Conservation (phyloP, 1,140 invertebrate genomes). For the Ditylenchus dipsaci region DNA sequence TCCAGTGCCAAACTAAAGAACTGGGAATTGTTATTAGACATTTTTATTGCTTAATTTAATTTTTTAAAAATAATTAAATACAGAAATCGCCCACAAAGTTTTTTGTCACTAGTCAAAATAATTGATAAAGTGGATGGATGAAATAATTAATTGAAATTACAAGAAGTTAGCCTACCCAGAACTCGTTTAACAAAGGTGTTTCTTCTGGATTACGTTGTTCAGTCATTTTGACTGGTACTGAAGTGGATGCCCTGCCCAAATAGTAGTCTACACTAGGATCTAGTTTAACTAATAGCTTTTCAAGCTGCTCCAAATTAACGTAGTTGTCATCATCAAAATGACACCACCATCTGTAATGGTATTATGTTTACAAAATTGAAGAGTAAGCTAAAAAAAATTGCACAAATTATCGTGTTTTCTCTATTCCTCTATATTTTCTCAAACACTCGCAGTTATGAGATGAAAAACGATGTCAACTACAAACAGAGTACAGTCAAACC, state of each 20-base stretch:
- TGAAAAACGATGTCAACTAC: too few species aligned
- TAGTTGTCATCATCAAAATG: constrained; percentile 13
- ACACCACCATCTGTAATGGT: constrained; percentile 40
- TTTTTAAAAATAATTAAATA: too few species aligned
- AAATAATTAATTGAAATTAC: too few species aligned
- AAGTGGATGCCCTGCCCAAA: constrained; percentile 8
- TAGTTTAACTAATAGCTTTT: not conserved
- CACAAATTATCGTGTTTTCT: not conserved
- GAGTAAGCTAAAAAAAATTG: not conserved
- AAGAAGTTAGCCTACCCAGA: not conserved
- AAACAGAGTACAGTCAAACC: too few species aligned
- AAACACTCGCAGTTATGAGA: too few species aligned
- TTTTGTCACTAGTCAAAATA: too few species aligned
- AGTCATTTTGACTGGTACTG: not conserved
- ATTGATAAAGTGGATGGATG: too few species aligned
- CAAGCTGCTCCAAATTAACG: not conserved
- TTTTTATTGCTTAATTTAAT: too few species aligned
- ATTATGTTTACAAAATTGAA: too few species aligned
- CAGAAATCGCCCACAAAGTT: too few species aligned
- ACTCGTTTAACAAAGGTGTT: not conserved
- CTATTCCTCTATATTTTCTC: too few species aligned
- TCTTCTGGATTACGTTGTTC: not conserved
- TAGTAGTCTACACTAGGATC: not conserved
- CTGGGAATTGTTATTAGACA: not conserved
- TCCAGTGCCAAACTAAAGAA: constrained; percentile 10